A percentile compares a stretch with the other conserved stretches of the same genome.
Conservation (phyloP, 2,797 vertebrate genomes). For the Macroramphosus scolopax region DNA sequence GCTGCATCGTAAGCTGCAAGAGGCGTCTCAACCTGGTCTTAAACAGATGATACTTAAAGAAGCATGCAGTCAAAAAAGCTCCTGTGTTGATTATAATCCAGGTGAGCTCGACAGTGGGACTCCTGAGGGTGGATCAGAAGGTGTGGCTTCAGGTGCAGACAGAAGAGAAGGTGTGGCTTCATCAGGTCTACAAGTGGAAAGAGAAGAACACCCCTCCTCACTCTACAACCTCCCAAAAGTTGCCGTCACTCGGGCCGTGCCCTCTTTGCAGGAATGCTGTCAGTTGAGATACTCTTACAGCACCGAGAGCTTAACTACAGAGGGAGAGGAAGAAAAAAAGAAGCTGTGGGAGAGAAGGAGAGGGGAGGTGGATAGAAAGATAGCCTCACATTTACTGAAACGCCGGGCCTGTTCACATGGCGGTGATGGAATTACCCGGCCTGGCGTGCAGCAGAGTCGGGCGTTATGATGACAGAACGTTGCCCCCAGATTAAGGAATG, state of each 20-base stretch:
- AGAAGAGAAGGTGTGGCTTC: constrained; percentile 54
- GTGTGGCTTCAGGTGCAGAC: constrained; percentile 24
- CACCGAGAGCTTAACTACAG: constrained; percentile 31
- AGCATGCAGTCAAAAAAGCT: not conserved
- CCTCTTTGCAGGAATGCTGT: constrained; percentile 71
- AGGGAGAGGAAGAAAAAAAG: constrained; percentile 27
- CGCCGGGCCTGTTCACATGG: constrained; percentile 46
- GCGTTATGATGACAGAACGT: constrained; percentile 58
- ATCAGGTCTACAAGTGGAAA: constrained; percentile 37
- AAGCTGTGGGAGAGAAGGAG: constrained; percentile 14
- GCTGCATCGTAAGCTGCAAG: not conserved
- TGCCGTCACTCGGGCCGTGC: constrained; percentile 61
- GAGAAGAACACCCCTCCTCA: constrained; percentile 17
- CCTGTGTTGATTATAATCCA: not conserved
- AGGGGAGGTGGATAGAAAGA: constrained; percentile 33
- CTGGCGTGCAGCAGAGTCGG: constrained; percentile 46
- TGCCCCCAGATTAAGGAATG: constrained; percentile 64
- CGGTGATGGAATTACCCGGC: constrained; percentile 58
- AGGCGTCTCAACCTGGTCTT: not conserved
- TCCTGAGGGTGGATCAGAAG: constrained; percentile 25
- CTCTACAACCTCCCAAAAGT: constrained; percentile 40
- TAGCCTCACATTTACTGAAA: constrained; percentile 24
- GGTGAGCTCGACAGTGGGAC: not conserved
- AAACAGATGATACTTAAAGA: not conserved
- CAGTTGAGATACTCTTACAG: constrained; percentile 69